Evolutionary conservation across 2,888 invertebrate species (phyloP).

Genomic region (Cactoblastis cactorum): DNA sequence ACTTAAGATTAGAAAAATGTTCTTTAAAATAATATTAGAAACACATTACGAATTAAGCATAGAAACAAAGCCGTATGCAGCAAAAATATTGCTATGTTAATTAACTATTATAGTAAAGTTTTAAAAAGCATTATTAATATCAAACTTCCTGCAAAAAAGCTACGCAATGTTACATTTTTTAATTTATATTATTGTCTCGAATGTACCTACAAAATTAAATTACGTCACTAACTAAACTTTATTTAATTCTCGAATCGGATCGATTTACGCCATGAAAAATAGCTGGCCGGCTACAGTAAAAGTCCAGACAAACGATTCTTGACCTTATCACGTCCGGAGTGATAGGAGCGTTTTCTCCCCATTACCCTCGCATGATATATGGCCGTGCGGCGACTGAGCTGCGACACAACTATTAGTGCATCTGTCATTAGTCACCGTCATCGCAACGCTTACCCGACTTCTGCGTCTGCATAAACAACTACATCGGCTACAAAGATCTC

Average conservation of each 20-base stretch:
- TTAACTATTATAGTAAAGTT: too few relatives aligned
- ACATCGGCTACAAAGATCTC: conserved; percentile 25
- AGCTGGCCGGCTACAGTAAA: conserved; percentile 34
- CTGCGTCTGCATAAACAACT: conserved; percentile 56
- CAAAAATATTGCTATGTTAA: background rate
- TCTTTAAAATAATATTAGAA: too few relatives aligned
- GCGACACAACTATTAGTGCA: conserved; percentile 79
- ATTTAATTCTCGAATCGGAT: background rate
- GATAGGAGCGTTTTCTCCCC: conserved; percentile 67
- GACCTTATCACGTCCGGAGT: conserved; percentile 68
- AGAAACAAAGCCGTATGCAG: too few relatives aligned
- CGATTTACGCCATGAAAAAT: conserved; percentile 23
- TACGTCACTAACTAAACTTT: background rate
- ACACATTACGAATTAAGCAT: too few relatives aligned
- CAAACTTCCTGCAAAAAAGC: too few relatives aligned
- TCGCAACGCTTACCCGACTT: conserved; percentile 55
- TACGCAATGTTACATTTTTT: too few relatives aligned
- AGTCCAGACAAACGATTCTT: conserved; percentile 57
- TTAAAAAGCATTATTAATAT: too few relatives aligned
- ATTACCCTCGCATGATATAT: conserved; percentile 73
- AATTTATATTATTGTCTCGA: too few relatives aligned
- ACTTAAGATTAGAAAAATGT: background rate
- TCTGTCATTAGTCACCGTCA: conserved; percentile 79
- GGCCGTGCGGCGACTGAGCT: conserved; percentile 55
- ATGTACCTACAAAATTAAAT: background rate